Conservation (phyloP, 2,797 vertebrate species). For the Protosalanx chinensis region DNA sequence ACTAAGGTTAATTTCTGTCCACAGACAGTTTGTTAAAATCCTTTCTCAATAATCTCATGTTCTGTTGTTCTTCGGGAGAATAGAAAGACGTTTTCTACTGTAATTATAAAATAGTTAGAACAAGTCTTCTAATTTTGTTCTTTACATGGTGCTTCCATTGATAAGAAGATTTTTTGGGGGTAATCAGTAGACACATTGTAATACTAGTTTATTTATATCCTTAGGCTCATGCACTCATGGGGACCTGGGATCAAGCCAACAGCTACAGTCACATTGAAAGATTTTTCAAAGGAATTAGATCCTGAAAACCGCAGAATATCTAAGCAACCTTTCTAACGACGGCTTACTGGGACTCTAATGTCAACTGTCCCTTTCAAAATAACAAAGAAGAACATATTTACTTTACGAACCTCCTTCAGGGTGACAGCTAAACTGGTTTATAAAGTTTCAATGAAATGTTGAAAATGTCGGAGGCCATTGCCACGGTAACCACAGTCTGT, state of each 20-base stretch:
- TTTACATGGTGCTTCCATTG: neutral
- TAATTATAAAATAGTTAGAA: constrained; percentile 6
- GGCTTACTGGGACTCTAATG: neutral
- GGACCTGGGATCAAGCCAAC: too few relatives aligned
- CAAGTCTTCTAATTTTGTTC: neutral
- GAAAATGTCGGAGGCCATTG: neutral
- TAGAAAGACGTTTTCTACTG: constrained; percentile 3
- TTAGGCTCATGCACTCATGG: too few relatives aligned
- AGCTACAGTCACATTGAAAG: too few relatives aligned
- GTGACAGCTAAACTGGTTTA: neutral
- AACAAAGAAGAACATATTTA: neutral
- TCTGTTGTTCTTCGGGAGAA: neutral
- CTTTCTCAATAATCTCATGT: neutral
- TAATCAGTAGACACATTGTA: too few relatives aligned
- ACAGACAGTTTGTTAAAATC: neutral
- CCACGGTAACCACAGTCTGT: neutral
- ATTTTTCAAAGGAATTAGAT: too few relatives aligned
- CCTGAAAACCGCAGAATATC: too few relatives aligned
- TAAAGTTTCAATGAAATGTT: neutral
- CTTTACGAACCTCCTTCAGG: neutral
- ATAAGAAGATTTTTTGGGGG: neutral
- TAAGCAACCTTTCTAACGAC: neutral
- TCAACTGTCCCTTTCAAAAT: neutral
- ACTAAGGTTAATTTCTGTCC: neutral
- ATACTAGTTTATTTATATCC: too few relatives aligned